Evolutionary conservation across 2,113 vertebrate species (phyloP).

Genomic region (Ovibos moschatus): DNA sequence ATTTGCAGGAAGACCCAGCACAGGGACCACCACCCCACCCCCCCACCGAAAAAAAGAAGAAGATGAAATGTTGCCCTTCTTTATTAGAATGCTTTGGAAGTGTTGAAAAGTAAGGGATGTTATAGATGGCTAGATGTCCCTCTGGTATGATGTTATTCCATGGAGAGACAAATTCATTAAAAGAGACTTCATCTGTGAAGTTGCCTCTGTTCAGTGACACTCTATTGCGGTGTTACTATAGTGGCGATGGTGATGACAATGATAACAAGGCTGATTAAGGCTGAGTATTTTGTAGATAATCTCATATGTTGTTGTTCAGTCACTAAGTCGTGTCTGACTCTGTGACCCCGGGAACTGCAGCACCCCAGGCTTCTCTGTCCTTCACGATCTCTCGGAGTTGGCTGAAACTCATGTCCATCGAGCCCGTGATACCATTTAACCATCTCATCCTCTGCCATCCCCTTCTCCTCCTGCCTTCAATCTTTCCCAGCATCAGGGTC

Average conservation of each 20-base stretch:
- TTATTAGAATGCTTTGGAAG: not conserved
- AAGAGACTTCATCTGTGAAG: not conserved
- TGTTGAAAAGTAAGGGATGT: not conserved
- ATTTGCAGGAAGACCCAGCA: not conserved
- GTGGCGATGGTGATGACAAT: not conserved
- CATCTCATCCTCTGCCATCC: not conserved
- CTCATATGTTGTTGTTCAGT: not conserved
- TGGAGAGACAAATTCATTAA: not conserved
- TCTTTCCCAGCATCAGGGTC: not conserved
- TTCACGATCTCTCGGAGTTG: not conserved
- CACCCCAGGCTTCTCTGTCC: not conserved
- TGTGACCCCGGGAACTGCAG: not conserved
- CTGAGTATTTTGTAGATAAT: not conserved
- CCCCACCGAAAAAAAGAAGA: not conserved
- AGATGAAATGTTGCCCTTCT: not conserved
- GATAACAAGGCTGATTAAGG: not conserved
- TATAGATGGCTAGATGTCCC: not conserved
- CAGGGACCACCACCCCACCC: accelerated
- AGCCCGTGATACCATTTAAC: not conserved
- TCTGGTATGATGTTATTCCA: not conserved
- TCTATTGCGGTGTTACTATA: not conserved
- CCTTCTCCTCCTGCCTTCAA: not conserved
- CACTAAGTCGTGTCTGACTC: not conserved
- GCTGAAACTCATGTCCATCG: not conserved
- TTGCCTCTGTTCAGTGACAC: not conserved